Evolutionary conservation across 1,140 invertebrate species (phyloP).

Genomic region (Pogonomyrmex californicus): DNA sequence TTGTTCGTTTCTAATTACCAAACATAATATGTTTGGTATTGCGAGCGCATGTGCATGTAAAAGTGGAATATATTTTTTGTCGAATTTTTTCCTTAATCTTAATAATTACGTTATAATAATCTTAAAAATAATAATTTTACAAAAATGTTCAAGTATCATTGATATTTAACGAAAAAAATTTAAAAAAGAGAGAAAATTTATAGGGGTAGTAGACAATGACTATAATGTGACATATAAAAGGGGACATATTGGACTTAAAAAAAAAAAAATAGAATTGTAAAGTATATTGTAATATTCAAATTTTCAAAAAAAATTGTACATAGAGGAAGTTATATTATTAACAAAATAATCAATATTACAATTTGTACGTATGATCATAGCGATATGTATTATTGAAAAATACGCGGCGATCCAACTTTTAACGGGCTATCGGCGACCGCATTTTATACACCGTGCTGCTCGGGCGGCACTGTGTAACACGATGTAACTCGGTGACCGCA

Average conservation of each 20-base stretch:
- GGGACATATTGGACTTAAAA: no score
- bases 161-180: not conserved
- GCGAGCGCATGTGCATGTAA: not conserved
- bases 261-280: not conserved
- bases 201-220: not conserved
- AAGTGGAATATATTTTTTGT: not conserved
- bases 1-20: constrained; percentile 9
- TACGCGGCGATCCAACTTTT: not conserved
- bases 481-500: constrained; percentile 56
- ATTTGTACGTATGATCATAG: not conserved
- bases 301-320: no score
- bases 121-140: not conserved
- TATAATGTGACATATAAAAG: not conserved
- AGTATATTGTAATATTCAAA: not conserved
- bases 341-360: not conserved
- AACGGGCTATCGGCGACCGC: not conserved
- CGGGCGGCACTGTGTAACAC: not conserved
- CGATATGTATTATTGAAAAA: not conserved
- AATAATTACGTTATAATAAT: not conserved
- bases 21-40: not conserved
- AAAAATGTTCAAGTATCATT: not conserved
- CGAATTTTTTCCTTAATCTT: not conserved
- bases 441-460: not conserved
- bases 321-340: not conserved
- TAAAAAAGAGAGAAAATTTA: not conserved